Base-by-base conservation (phyloP, 2,888 invertebrate genomes). In the Tuberolachnus salignus region DNA sequence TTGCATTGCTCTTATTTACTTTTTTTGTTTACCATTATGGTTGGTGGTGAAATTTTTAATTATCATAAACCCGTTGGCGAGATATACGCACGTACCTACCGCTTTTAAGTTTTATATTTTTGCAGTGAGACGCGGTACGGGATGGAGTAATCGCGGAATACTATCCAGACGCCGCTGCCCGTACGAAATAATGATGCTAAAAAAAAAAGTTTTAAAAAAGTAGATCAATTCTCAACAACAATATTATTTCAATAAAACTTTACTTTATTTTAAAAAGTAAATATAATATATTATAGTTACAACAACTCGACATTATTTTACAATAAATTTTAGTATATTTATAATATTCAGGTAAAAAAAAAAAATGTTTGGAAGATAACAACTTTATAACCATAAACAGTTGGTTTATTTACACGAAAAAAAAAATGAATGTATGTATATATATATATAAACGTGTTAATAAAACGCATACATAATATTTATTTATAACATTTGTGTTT, bases 241-340 rank as follows among this genome's bases (percentile, higher is more conserved):
- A 49, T 72, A 59, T 46, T 49, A 59, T 19, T 72, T 61, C 19
- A 63, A 51, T 73, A 14, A 49, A 61, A 49, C 19, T 19, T 42
- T 72, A 49, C 34, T 69, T 69, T 69, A 34, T 63, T 72, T 73
- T 49, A 16, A 61, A 61, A 73, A 51, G 51, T 72, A 70, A 34
- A 14, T 26, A 21, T 64, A 51, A 34, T n/a, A 66, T n/a, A 49
- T 14, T 46, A 49, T 49, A 49, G 19, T 72, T 61, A 72, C 34
- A 72, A 72, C 72, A 51, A 73, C n/a, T 44, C 53, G 16, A 53
- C 26, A 57, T 42, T 44, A 49, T 61, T 26, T 72, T 64, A 53
- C 26, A 53, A 53, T 34, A 34, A 4, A 34, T 63, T 63, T 51
- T 11, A 34, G 26, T 51, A 44, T 64, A 44, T 21, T 51, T 34